A percentile compares a stretch with the other conserved stretches of the same genome.
Evolutionary conservation across 2,113 vertebrate species (phyloP).

Genomic region (Pristiophorus japonicus): DNA sequence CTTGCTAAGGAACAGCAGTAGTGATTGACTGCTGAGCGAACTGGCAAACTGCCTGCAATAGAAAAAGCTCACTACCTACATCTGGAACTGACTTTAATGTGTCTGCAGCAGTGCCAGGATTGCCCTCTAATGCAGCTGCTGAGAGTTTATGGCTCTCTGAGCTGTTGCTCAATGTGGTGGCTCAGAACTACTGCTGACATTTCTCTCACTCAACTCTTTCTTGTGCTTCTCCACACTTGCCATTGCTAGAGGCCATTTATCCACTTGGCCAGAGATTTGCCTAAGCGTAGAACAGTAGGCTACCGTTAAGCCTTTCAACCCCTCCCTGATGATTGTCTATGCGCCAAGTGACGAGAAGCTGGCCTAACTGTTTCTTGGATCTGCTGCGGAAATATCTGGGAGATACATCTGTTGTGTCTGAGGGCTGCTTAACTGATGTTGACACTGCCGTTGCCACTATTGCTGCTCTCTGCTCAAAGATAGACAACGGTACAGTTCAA

Average conservation of each 20-base stretch:
- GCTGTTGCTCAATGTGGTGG: neutral
- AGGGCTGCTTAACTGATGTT: neutral
- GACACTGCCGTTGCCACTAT: neutral
- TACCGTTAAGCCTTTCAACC: too few species aligned
- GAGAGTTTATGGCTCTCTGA: neutral
- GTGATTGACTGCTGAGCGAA: neutral
- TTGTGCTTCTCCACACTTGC: neutral
- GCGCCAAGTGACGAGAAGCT: neutral
- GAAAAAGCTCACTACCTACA: neutral
- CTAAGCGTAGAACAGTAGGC: neutral
- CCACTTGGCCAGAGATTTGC: too few species aligned
- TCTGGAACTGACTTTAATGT: neutral
- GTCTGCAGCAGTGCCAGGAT: neutral
- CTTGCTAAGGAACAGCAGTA: neutral
- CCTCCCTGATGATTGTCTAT: too few species aligned
- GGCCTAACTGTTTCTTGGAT: neutral
- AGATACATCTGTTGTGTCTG: neutral
- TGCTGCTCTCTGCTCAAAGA: too few species aligned
- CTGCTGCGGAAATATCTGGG: neutral
- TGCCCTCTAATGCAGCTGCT: neutral
- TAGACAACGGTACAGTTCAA: too few species aligned
- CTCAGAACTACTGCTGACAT: neutral
- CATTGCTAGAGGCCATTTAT: neutral
- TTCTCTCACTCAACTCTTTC: neutral
- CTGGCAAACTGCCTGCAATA: neutral